phyloP scores from a whole-genome alignment of 2,888 invertebrate species.

The Sclerodermus sp. region DNA sequence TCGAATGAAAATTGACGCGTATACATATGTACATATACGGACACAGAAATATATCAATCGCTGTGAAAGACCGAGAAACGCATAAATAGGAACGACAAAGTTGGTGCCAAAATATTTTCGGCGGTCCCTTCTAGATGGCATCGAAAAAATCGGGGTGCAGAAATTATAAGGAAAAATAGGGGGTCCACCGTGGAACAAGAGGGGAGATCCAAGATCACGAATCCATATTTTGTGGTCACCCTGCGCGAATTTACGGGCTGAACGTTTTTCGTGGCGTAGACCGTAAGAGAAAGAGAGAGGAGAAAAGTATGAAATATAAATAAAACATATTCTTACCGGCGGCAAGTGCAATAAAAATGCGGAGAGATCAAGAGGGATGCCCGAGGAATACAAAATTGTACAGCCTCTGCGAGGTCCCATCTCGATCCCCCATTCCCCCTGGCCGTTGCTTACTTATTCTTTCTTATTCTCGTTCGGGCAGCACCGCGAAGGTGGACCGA shows the following conservation, averaged over 20 bases:
- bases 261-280: constrained; percentile 21
- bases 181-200: not conserved
- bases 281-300: constrained; percentile 9
- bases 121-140: constrained; percentile 2
- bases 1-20: constrained; percentile 8
- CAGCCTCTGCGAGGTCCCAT: too few species aligned
- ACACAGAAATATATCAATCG: constrained; percentile 4
- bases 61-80: not conserved
- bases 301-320: constrained; percentile 56
- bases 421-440: too few species aligned
- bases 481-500: constrained; percentile 13
- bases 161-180: constrained; percentile 8
- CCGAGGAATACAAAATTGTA: constrained; percentile 53
- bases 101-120: constrained; percentile 18
- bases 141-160: constrained; percentile 9
- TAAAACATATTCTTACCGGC: constrained; percentile 54
- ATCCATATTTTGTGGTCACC: constrained; percentile 38
- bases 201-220: constrained; percentile 14
- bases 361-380: constrained; percentile 52
- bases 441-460: constrained; percentile 10
- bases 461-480: constrained; percentile 9
- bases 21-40: not conserved
- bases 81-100: constrained; percentile 12
- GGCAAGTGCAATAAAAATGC: constrained; percentile 51
- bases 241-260: constrained; percentile 26